Conservation (phyloP, 2,888 invertebrate genomes). For the Amphiduros pacificus region DNA sequence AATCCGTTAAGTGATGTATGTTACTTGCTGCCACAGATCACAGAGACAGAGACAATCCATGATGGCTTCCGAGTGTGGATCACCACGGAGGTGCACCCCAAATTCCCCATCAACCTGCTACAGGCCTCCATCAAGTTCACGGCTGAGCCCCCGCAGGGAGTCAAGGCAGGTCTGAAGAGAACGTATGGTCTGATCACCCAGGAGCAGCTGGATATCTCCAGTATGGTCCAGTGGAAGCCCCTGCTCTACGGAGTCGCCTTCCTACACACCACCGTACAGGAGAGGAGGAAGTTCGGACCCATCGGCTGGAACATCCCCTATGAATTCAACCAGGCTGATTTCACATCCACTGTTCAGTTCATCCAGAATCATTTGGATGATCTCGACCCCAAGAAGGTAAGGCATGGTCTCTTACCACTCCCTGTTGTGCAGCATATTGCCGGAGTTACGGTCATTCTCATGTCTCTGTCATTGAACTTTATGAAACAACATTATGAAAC, state of each 20-base stretch:
- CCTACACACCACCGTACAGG: conserved; percentile 92
- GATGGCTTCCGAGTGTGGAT: conserved; percentile 88
- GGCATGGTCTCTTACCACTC: too few species aligned
- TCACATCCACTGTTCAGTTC: conserved; percentile 92
- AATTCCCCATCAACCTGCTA: conserved; percentile 84
- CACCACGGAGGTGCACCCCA: conserved; percentile 89
- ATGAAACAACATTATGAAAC: too few species aligned
- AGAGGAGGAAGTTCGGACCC: conserved; percentile 92
- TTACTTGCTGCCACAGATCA: conserved; percentile 7
- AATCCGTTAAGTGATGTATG: neutral
- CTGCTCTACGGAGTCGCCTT: conserved; percentile 91
- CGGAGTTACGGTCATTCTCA: too few species aligned
- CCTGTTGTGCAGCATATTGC: too few species aligned
- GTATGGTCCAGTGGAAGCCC: conserved; percentile 88
- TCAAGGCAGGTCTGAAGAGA: conserved; percentile 88
- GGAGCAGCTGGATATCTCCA: conserved; percentile 72
- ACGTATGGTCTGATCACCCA: conserved; percentile 87
- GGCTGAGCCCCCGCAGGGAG: conserved; percentile 95
- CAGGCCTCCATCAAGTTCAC: conserved; percentile 97
- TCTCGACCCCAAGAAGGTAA: conserved; percentile 87
- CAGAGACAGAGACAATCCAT: conserved; percentile 72
- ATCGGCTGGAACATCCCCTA: conserved; percentile 97
- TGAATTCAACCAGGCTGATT: conserved; percentile 96
- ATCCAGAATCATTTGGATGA: conserved; percentile 96
- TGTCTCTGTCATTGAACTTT: too few species aligned